phyloP scores from a whole-genome alignment of 2,888 invertebrate genomes.

The Cheilosia grossa region DNA sequence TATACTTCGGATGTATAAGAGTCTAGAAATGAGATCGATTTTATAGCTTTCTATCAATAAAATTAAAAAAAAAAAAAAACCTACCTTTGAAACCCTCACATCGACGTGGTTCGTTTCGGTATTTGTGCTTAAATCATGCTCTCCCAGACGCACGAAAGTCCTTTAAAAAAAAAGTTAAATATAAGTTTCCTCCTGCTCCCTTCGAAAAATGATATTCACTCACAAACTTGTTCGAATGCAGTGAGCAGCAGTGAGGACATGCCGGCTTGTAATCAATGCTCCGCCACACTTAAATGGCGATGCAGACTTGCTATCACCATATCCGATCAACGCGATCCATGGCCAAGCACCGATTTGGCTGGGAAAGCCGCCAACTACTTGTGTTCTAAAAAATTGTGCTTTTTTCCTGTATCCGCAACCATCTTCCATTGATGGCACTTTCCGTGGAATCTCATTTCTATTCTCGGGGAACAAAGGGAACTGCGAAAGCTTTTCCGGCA shows the following conservation, averaged over 20 bases:
- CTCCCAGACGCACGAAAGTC: conserved; percentile 86
- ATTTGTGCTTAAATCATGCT: conserved; percentile 88
- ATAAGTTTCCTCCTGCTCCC: background rate
- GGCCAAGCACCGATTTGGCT: conserved; percentile 90
- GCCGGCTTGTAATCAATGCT: conserved; percentile 82
- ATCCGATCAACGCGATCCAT: conserved; percentile 91
- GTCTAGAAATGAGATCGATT: conserved; percentile 69
- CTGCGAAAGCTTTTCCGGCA: background rate
- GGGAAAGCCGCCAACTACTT: conserved; percentile 89
- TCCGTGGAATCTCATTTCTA: conserved; percentile 76
- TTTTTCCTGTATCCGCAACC: conserved; percentile 87
- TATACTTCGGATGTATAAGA: conserved; percentile 78
- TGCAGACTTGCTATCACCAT: conserved; percentile 83
- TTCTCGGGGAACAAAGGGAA: conserved; percentile 48
- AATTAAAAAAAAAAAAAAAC: too few relatives aligned
- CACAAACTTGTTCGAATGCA: conserved; percentile 80
- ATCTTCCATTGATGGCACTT: conserved; percentile 81
- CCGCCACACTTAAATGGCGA: conserved; percentile 84
- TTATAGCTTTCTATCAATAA: background rate
- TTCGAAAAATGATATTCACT: conserved; percentile 61
- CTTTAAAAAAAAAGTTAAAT: conserved; percentile 63
- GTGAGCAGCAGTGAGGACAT: conserved; percentile 87
- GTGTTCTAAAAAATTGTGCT: conserved; percentile 77
- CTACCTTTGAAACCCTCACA: conserved; percentile 80
- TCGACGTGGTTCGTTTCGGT: conserved; percentile 86